These are phyloP conservation scores for Anableps anableps DNA, from an alignment of 2,797 vertebrate species.

Conservation along the genomic window DNA sequence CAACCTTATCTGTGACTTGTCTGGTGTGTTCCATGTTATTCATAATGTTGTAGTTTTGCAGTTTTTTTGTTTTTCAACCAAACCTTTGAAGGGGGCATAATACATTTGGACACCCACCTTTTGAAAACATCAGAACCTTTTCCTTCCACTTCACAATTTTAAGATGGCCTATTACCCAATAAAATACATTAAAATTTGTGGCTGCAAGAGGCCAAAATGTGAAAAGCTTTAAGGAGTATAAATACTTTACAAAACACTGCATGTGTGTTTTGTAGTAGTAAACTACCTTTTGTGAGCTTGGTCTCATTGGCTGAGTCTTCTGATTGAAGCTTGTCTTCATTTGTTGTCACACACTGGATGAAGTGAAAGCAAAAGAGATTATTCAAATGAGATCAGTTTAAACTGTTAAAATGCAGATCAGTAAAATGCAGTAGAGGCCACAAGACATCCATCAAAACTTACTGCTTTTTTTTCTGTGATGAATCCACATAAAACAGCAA, in stretches of 20 bases:
- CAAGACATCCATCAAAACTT: slow-evolving; percentile 4
- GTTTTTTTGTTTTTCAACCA: no score
- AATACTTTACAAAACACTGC: background rate
- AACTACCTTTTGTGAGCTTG: slow-evolving; percentile 91
- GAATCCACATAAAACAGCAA: slow-evolving; percentile 15
- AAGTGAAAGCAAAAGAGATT: background rate
- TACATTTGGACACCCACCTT: background rate
- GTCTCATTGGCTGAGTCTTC: slow-evolving; percentile 76
- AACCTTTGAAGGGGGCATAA: background rate
- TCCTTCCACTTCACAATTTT: background rate
- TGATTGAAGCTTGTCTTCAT: slow-evolving; percentile 47
- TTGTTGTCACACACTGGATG: slow-evolving; percentile 45
- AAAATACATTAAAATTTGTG: background rate
- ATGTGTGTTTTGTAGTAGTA: background rate
- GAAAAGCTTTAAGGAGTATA: background rate
- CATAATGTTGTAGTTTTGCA: background rate
- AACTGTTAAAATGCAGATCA: slow-evolving; percentile 1
- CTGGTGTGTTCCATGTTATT: background rate
- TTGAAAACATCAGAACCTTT: background rate
- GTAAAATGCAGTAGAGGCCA: background rate
- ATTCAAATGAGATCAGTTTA: background rate
- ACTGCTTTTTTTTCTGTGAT: background rate
- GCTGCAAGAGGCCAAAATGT: background rate
- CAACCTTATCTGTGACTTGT: background rate
- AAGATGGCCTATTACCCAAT: background rate